Evolutionary conservation across 2,888 invertebrate genomes (phyloP).

Genomic region (Julus scanicus): DNA sequence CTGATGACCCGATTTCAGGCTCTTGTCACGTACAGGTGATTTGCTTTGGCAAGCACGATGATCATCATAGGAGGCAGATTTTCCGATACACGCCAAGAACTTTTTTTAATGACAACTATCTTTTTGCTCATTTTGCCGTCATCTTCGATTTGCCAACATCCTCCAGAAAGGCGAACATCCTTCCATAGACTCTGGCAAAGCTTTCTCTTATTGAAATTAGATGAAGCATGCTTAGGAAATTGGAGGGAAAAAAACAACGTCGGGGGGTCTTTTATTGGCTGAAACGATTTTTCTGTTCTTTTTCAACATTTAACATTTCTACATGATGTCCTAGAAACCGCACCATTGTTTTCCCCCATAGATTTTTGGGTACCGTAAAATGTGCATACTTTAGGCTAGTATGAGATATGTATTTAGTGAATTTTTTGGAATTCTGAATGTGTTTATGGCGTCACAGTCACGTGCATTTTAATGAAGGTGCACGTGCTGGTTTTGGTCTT

Average conservation of each 20-base stretch:
- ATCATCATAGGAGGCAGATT: slow-evolving; percentile 44
- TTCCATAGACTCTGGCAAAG: neutral
- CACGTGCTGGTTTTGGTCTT: too few relatives aligned
- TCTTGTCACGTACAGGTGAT: slow-evolving; percentile 49
- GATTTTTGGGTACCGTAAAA: neutral
- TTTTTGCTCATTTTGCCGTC: slow-evolving; percentile 43
- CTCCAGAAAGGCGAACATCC: slow-evolving; percentile 19
- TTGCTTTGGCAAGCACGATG: slow-evolving; percentile 40
- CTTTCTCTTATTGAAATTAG: slow-evolving; percentile 47
- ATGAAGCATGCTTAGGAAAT: slow-evolving; percentile 50
- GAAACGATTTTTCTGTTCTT: neutral
- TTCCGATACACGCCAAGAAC: neutral
- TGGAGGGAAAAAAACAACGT: slow-evolving; percentile 44
- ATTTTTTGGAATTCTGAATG: too few relatives aligned
- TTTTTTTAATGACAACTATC: slow-evolving; percentile 41
- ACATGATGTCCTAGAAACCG: neutral
- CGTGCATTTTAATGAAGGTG: too few relatives aligned
- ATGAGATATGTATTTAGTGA: too few relatives aligned
- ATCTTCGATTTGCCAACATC: slow-evolving; percentile 42
- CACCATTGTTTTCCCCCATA: neutral
- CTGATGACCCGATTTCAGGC: slow-evolving; percentile 41
- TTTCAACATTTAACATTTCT: neutral
- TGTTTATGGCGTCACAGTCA: too few relatives aligned
- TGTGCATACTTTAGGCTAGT: too few relatives aligned
- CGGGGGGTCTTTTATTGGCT: slow-evolving; percentile 10